Conservation (phyloP, 2,113 vertebrate genomes). For the Macaca mulatta region DNA sequence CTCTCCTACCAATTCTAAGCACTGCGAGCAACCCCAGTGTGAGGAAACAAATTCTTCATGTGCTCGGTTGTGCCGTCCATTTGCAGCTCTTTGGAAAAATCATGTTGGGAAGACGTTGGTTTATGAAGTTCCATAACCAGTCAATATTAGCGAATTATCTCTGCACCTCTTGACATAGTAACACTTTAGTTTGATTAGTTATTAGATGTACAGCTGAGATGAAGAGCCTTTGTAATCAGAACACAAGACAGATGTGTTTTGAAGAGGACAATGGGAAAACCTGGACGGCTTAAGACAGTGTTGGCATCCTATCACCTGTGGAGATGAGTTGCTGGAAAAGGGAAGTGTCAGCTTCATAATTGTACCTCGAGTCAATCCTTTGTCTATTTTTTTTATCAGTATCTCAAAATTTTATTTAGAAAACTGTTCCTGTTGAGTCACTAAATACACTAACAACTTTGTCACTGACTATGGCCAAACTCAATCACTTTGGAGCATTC, state of each 20-base stretch:
- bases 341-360: background rate
- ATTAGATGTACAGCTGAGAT: background rate
- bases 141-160: conserved; percentile 1
- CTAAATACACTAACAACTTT: background rate
- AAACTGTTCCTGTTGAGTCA: background rate
- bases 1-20: background rate
- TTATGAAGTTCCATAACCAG: background rate
- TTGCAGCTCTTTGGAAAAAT: conserved; percentile 15
- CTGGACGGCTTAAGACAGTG: background rate
- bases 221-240: background rate
- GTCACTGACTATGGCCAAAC: background rate
- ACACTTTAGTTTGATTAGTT: background rate
- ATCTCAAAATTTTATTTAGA: background rate
- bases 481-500: background rate
- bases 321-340: background rate
- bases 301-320: background rate
- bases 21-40: background rate
- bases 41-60: background rate
- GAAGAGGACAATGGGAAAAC: background rate
- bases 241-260: background rate
- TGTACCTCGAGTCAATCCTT: background rate
- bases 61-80: background rate
- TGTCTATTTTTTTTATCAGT: background rate
- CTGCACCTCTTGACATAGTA: background rate
- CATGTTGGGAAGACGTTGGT: background rate